Conservation (phyloP, 1,140 invertebrate species). For the Bombus difficillimus region DNA sequence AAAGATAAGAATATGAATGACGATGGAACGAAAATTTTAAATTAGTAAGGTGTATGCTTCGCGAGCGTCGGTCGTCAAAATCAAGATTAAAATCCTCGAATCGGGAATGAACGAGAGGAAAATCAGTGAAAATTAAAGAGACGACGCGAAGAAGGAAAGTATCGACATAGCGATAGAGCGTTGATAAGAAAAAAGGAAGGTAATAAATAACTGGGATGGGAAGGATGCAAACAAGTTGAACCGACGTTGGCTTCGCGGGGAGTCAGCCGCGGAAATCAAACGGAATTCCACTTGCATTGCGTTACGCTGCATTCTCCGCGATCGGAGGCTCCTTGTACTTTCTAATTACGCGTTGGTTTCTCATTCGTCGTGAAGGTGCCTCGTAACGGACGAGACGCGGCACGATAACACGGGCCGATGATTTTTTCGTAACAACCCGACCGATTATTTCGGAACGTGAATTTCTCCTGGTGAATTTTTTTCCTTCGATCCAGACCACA, state of each 20-base stretch:
- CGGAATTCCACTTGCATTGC: conserved; percentile 68
- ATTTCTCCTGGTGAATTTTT: conserved; percentile 32
- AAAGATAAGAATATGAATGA: neutral
- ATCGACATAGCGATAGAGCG: too few relatives aligned
- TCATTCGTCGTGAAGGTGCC: conserved; percentile 53
- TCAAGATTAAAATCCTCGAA: too few relatives aligned
- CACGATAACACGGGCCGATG: conserved; percentile 57
- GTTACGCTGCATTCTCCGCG: conserved; percentile 66
- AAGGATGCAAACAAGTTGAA: conserved; percentile 9
- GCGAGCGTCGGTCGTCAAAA: too few relatives aligned
- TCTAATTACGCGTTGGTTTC: conserved; percentile 66
- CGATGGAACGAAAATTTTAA: too few relatives aligned
- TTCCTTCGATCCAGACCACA: neutral
- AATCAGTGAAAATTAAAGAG: neutral
- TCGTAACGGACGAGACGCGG: conserved; percentile 49
- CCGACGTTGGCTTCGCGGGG: conserved; percentile 18
- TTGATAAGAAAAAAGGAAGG: too few relatives aligned
- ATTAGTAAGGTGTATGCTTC: too few relatives aligned
- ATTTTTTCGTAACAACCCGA: conserved; percentile 60
- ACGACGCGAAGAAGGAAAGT: neutral
- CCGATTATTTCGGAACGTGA: conserved; percentile 41
- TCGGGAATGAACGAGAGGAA: neutral
- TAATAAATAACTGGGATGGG: neutral
- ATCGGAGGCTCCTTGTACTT: conserved; percentile 68
- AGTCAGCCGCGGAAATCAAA: conserved; percentile 63